Evolutionary conservation across 2,113 vertebrate genomes (phyloP), one percentile per base, ranked within the genome.

Genomic region (Loxodonta africana): DNA sequence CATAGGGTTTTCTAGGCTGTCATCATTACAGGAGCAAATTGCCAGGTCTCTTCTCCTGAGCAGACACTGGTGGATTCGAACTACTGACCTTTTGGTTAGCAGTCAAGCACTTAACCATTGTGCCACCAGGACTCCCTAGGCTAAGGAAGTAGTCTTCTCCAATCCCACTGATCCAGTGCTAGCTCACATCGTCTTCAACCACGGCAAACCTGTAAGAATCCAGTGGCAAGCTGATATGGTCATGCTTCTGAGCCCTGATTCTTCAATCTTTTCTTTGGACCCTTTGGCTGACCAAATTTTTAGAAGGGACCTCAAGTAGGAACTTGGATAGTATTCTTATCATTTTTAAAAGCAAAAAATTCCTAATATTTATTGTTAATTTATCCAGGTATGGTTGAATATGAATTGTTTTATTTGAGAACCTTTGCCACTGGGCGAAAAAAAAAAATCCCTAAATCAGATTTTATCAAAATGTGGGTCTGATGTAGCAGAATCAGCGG

Each of bases 321-420:
- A 83, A 92, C 10, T 14, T n/a, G 1, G 20, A 26, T 69, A 15
- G 2, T 57, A 46, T 25, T 53, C 57, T 74, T 41, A 80, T 11
- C 11, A 57, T 76, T 83, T 94, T 93, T 25, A 46, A 80, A 94
- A 60, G 28, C 5, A 85, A 90, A 83, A 69, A 41, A 18, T 48
- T 3, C 69, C 44, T 17, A 57, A 23, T 21, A 37, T 17, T 37
- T 86, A 90, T n/a, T 48, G 17, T 57, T 48, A 74, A 92, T 18
- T 82, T 63, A 53, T 53, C 2, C 25, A 91, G 91, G n/a, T 30
- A 44, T 69, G 14, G 15, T 30, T 86, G 41, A 92, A 62, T 57
- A 46, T 30, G 6, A 92, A 89, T 60, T 91, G 7, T 67, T 28
- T 71, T 76, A 46, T 88, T 84, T 57, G 6, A 57, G 83, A 91